Evolutionary conservation across 2,113 vertebrate genomes (phyloP).

Genomic region (Nyctibius bracteatus): DNA sequence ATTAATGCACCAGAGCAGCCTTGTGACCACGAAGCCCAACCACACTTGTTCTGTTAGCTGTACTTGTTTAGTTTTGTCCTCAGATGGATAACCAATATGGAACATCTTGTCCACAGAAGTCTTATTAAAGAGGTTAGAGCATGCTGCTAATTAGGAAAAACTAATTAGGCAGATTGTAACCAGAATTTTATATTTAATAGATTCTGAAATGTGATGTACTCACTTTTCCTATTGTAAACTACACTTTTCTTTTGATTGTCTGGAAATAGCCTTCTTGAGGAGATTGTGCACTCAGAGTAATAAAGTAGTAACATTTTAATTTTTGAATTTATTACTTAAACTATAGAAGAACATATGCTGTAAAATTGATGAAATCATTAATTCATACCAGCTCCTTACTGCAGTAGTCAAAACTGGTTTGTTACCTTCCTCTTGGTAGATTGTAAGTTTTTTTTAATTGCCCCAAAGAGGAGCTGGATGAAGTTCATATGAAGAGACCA

Average conservation of each 20-base stretch:
- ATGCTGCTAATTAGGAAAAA: conserved; percentile 66
- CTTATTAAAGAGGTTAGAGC: conserved; percentile 64
- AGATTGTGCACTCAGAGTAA: not conserved
- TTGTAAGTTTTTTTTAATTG: not conserved
- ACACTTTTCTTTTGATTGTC: not conserved
- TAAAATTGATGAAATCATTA: not conserved
- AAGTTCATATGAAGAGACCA: not conserved
- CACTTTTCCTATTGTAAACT: conserved; percentile 12
- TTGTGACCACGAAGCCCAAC: conserved; percentile 34
- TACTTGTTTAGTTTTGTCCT: conserved; percentile 54
- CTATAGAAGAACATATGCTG: not conserved
- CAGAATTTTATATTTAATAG: conserved; percentile 61
- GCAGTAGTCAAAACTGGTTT: not conserved
- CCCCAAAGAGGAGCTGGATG: not conserved
- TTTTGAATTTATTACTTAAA: not conserved
- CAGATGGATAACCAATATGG: conserved; percentile 64
- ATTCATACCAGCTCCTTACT: not conserved
- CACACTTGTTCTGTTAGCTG: conserved; percentile 55
- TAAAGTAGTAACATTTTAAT: not conserved
- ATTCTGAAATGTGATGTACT: not conserved
- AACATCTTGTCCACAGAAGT: conserved; percentile 70
- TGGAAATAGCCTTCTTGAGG: not conserved
- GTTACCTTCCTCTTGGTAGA: not conserved
- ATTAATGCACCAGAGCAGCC: not conserved
- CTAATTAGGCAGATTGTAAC: conserved; percentile 65